Conservation (phyloP, 2,113 vertebrate species). For the Dasyprocta punctata region DNA sequence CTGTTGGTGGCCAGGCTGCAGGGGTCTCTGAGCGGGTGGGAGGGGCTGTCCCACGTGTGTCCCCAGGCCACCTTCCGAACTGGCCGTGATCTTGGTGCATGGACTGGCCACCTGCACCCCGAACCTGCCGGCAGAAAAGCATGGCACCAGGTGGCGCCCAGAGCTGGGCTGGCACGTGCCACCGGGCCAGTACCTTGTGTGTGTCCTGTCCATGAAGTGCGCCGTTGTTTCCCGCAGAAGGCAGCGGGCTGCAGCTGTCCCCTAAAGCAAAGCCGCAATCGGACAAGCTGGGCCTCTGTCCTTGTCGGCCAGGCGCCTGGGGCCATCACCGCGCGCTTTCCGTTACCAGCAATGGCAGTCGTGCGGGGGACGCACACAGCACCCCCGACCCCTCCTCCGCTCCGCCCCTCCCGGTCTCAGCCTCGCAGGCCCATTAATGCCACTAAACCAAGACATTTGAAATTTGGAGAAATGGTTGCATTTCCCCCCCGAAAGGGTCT, state of each 20-base stretch:
- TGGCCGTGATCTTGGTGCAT: background rate
- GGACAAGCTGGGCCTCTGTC: conserved; percentile 73
- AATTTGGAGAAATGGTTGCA: conserved; percentile 48
- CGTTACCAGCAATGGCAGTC: conserved; percentile 63
- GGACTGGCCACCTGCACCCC: background rate
- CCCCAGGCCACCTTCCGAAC: background rate
- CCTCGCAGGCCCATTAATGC: conserved; percentile 36
- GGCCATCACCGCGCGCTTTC: conserved; percentile 62
- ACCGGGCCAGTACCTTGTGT: background rate
- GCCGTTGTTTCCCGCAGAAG: background rate
- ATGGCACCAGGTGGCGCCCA: background rate
- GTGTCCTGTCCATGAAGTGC: conserved; percentile 15
- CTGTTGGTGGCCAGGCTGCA: background rate
- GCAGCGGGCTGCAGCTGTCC: conserved; percentile 56
- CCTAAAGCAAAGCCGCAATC: conserved; percentile 56
- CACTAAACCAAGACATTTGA: conserved; percentile 64
- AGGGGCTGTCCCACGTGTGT: background rate
- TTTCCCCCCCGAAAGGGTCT: background rate
- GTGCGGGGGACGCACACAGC: background rate
- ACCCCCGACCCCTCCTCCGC: background rate
- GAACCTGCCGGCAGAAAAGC: background rate
- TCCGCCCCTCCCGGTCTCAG: background rate
- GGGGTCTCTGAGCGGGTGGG: background rate
- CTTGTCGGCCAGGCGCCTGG: conserved; percentile 56
- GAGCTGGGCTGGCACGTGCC: background rate